phyloP scores from a whole-genome alignment of 2,888 invertebrate species.

The Drosophila paranaensis region DNA sequence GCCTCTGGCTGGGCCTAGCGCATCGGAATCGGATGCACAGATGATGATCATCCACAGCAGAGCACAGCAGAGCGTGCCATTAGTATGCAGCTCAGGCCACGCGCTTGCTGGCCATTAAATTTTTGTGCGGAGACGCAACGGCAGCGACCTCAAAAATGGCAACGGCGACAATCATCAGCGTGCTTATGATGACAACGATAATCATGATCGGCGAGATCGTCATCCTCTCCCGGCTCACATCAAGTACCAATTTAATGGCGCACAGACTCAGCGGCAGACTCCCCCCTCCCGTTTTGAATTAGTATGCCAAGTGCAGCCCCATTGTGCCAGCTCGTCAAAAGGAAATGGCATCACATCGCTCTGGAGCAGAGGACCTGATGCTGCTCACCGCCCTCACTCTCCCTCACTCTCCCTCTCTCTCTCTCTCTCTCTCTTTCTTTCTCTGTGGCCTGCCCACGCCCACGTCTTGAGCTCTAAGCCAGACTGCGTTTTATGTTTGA shows the following conservation, averaged over 20 bases:
- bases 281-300: constrained; percentile 30
- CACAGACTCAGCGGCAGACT: constrained; percentile 46
- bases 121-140: constrained; percentile 58
- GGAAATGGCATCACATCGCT: constrained; percentile 46
- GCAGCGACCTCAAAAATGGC: constrained; percentile 73
- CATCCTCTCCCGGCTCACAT: constrained; percentile 50
- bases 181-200: constrained; percentile 18
- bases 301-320: constrained; percentile 61
- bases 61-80: constrained; percentile 41
- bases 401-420: background rate
- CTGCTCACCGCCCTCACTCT: constrained; percentile 20
- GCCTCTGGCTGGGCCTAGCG: constrained; percentile 51
- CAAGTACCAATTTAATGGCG: constrained; percentile 82
- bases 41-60: constrained; percentile 46
- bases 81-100: constrained; percentile 66
- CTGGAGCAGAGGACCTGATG: constrained; percentile 40
- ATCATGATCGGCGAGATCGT: constrained; percentile 32
- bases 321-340: constrained; percentile 38
- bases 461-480: constrained; percentile 36
- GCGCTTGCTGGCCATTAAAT: constrained; percentile 67
- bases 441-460: constrained; percentile 20
- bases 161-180: constrained; percentile 35
- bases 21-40: constrained; percentile 69
- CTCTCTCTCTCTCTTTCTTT: background rate
- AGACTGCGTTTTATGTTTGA: constrained; percentile 52